A percentile compares a stretch with the other conserved stretches of the same genome.
phyloP scores from a whole-genome alignment of 1,140 invertebrate genomes.

The Drepana arcuata region DNA sequence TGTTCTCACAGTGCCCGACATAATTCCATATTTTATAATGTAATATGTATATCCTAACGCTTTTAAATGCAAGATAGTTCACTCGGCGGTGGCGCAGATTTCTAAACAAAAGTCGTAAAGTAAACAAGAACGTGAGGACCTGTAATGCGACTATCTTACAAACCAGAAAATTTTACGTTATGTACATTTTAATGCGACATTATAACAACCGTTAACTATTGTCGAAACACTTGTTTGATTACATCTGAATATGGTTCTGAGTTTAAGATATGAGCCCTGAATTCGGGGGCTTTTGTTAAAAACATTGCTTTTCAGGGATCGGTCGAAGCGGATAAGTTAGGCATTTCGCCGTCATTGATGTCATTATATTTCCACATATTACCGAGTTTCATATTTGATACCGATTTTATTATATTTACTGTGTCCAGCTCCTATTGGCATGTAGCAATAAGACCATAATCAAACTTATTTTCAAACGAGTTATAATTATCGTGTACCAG shows the following conservation, averaged over 20 bases:
- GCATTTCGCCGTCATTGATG: too few relatives aligned
- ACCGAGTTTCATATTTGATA: too few relatives aligned
- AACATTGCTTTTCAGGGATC: too few relatives aligned
- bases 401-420: too few relatives aligned
- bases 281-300: too few relatives aligned
- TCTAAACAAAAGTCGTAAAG: slow-evolving; percentile 36
- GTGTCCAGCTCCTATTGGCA: too few relatives aligned
- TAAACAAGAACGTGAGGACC: slow-evolving; percentile 20
- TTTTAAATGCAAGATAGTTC: slow-evolving; percentile 31
- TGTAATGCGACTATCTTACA: slow-evolving; percentile 27
- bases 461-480: too few relatives aligned
- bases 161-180: slow-evolving; percentile 33
- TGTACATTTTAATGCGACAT: slow-evolving; percentile 46
- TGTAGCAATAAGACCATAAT: too few relatives aligned
- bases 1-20: slow-evolving; percentile 28
- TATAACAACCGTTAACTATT: slow-evolving; percentile 27
- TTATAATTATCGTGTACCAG: too few relatives aligned
- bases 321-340: too few relatives aligned
- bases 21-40: slow-evolving; percentile 22
- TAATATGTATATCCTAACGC: slow-evolving; percentile 17
- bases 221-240: slow-evolving; percentile 23
- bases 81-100: slow-evolving; percentile 10
- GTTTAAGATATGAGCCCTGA: slow-evolving; percentile 20
- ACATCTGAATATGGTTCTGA: slow-evolving; percentile 19
- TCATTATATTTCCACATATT: too few relatives aligned